Conservation (phyloP, 2,113 vertebrate genomes). For the Hemibagrus wyckioides region DNA sequence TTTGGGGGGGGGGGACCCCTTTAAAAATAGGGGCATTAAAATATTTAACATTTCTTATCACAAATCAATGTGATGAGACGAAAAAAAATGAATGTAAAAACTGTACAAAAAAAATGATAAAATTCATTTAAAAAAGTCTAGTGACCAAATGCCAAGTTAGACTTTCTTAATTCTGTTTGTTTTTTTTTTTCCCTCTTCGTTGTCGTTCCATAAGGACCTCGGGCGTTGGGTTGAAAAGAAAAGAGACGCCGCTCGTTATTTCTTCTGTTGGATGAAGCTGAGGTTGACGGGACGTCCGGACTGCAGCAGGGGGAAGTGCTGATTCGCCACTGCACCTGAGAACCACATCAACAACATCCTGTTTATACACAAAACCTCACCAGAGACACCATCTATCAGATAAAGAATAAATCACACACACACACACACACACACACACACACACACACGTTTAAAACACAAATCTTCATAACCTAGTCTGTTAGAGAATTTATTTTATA, state of each 20-base stretch:
- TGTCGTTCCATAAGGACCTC: slow-evolving; percentile 60
- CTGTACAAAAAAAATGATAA: slow-evolving; percentile 99
- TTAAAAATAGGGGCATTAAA: slow-evolving; percentile 99
- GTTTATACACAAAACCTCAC: background rate
- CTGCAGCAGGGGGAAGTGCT: slow-evolving; percentile 86
- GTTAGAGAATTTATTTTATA: background rate
- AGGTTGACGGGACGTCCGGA: slow-evolving; percentile 88
- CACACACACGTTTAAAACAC: background rate
- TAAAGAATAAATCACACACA: background rate
- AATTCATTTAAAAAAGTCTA: slow-evolving; percentile 83
- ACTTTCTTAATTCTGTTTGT: slow-evolving; percentile 42
- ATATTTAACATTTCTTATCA: slow-evolving; percentile 99
- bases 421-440: background rate
- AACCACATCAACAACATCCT: slow-evolving; percentile 40
- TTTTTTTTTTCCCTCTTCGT: slow-evolving; percentile 34
- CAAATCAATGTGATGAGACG: slow-evolving; percentile 89
- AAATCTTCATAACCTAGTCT: background rate
- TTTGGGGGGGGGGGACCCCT: slow-evolving; percentile 74
- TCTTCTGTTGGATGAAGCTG: slow-evolving; percentile 97
- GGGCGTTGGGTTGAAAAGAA: slow-evolving; percentile 54
- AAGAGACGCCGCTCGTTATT: slow-evolving; percentile 78
- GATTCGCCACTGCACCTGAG: slow-evolving; percentile 85
- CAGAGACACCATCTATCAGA: background rate
- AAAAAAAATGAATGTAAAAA: slow-evolving; percentile 81
- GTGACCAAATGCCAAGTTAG: slow-evolving; percentile 65